phyloP scores from a whole-genome alignment of 2,888 invertebrate species.

The Chouioia cunea region DNA sequence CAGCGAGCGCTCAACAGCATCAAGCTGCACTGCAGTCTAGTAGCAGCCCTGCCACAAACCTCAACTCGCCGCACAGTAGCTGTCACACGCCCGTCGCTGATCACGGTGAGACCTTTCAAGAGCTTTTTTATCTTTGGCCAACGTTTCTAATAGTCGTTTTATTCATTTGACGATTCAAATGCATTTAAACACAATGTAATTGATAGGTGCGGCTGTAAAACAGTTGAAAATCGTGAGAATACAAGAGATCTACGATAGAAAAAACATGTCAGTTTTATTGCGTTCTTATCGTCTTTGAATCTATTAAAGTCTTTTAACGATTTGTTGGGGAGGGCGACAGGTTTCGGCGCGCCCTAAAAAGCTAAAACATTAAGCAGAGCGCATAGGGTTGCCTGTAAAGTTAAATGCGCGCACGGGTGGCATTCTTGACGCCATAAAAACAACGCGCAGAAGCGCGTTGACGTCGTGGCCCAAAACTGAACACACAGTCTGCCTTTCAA shows the following conservation, averaged over 20 bases:
- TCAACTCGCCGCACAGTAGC: slow-evolving; percentile 58
- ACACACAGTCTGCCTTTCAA: slow-evolving; percentile 28
- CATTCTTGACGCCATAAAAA: slow-evolving; percentile 41
- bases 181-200: no score
- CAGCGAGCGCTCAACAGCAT: no score
- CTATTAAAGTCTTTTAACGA: background rate
- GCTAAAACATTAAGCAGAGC: slow-evolving; percentile 8
- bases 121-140: background rate
- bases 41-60: slow-evolving; percentile 55
- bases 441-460: slow-evolving; percentile 40
- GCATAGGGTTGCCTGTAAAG: background rate
- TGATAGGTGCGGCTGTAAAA: no score
- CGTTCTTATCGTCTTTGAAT: no score
- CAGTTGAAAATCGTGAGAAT: no score
- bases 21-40: slow-evolving; percentile 55
- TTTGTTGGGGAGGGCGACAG: slow-evolving; percentile 13
- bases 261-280: no score
- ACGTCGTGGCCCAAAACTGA: slow-evolving; percentile 32
- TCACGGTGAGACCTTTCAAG: slow-evolving; percentile 58
- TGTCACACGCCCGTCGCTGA: slow-evolving; percentile 62
- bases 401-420: slow-evolving; percentile 30
- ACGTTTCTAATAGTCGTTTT: no score
- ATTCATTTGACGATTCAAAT: no score
- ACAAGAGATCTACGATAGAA: no score
- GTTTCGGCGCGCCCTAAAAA: slow-evolving; percentile 29